Evolutionary conservation across 2,113 vertebrate genomes (phyloP).

Genomic region (Bos javanicus): DNA sequence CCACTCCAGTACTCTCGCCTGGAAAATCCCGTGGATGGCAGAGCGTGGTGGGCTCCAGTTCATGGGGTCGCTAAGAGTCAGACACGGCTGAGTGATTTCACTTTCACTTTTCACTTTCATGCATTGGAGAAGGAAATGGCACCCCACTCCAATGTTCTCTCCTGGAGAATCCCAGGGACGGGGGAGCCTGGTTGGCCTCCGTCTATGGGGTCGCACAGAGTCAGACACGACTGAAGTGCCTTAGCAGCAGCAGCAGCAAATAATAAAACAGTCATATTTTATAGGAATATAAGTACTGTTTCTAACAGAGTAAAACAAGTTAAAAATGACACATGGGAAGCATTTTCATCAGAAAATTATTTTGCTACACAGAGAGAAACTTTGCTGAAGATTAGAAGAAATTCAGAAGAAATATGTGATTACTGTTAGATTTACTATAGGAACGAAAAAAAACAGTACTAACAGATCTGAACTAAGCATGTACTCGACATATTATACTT

Average conservation of each 20-base stretch:
- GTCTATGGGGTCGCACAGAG: neutral
- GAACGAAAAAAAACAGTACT: neutral
- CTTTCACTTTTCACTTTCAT: too few relatives aligned
- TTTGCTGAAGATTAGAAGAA: neutral
- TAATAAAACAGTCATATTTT: neutral
- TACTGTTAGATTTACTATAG: neutral
- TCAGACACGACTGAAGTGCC: neutral
- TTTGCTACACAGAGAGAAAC: neutral
- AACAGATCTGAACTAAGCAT: neutral
- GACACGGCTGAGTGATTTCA: too few relatives aligned
- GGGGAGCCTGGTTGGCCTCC: too few relatives aligned
- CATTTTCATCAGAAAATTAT: neutral
- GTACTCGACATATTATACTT: neutral
- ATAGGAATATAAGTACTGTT: neutral
- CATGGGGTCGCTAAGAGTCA: rapidly evolving
- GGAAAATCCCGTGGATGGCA: rapidly evolving
- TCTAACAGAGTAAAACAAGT: neutral
- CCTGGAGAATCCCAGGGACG: too few relatives aligned
- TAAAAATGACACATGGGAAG: neutral
- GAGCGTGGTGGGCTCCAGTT: too few relatives aligned
- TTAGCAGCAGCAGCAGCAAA: neutral
- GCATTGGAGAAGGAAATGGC: too few relatives aligned
- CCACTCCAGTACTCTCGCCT: too few relatives aligned
- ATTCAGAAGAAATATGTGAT: neutral
- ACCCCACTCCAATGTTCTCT: too few relatives aligned